Evolutionary conservation across 2,113 vertebrate species (phyloP).

Genomic region (Nannobrachium achirus): DNA sequence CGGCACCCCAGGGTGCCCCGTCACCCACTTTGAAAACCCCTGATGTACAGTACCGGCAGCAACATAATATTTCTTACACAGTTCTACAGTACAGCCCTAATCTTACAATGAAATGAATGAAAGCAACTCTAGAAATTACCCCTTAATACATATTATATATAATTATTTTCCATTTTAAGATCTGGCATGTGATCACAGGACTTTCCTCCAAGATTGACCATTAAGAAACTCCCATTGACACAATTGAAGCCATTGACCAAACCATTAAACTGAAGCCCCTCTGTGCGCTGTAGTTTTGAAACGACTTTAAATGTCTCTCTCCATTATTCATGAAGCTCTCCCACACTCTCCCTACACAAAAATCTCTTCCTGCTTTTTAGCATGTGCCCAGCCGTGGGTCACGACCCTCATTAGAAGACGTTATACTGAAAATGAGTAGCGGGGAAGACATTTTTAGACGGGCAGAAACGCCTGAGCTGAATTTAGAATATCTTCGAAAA

Average conservation of each 20-base stretch:
- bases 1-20: no score
- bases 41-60: no score
- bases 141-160: not conserved
- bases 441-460: slow-evolving; percentile 44
- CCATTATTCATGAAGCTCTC: slow-evolving; percentile 58
- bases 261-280: slow-evolving; percentile 30
- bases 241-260: slow-evolving; percentile 35
- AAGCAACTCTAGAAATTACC: not conserved
- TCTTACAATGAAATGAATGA: not conserved
- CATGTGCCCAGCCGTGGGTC: slow-evolving; percentile 52
- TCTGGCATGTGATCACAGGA: not conserved
- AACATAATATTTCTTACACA: not conserved
- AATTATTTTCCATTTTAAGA: not conserved
- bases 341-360: slow-evolving; percentile 25
- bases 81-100: not conserved
- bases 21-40: no score
- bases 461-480: slow-evolving; percentile 24
- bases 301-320: slow-evolving; percentile 20
- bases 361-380: slow-evolving; percentile 28
- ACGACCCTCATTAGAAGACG: slow-evolving; percentile 54
- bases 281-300: slow-evolving; percentile 40
- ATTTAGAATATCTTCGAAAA: slow-evolving; percentile 41
- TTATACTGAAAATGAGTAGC: slow-evolving; percentile 27
- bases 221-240: slow-evolving; percentile 9
- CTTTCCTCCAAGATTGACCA: slow-evolving; percentile 1